A percentile compares a stretch with the other conserved stretches of the same genome.
Evolutionary conservation across 2,797 vertebrate genomes (phyloP).

Genomic region (Enteromius fasciolatus): DNA sequence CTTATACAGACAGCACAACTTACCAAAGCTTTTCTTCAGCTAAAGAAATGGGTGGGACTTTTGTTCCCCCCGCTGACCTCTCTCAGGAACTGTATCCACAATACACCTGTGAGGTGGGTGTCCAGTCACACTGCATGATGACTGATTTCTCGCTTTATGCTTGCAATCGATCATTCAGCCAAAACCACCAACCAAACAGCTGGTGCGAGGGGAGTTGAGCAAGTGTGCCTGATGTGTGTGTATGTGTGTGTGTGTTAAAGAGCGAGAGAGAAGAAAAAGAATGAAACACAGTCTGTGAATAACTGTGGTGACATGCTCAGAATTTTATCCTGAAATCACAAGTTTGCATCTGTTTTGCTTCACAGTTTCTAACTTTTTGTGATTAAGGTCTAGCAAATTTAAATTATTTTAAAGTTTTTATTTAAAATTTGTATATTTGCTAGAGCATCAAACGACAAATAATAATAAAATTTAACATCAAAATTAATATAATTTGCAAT

Average conservation of each 20-base stretch:
- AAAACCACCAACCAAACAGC: slow-evolving; percentile 41
- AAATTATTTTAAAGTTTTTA: not conserved
- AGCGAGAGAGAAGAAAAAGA: not conserved
- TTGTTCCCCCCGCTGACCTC: slow-evolving; percentile 24
- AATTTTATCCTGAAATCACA: slow-evolving; percentile 34
- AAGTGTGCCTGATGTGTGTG: slow-evolving; percentile 10
- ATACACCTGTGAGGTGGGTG: slow-evolving; percentile 53
- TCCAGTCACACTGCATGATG: slow-evolving; percentile 42
- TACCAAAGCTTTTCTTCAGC: slow-evolving; percentile 43
- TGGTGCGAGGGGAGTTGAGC: slow-evolving; percentile 42
- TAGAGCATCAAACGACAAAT: not conserved
- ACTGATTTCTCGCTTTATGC: slow-evolving; percentile 42
- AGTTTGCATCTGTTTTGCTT: not conserved
- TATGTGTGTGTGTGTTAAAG: not conserved
- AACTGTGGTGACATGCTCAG: not conserved
- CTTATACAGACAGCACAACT: slow-evolving; percentile 65
- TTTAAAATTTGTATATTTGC: no score
- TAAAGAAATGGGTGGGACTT: slow-evolving; percentile 40
- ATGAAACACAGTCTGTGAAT: not conserved
- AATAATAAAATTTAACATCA: not conserved
- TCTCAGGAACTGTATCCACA: slow-evolving; percentile 52
- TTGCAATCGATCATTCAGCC: slow-evolving; percentile 31
- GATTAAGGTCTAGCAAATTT: not conserved
- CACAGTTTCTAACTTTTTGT: not conserved
- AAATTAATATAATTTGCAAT: not conserved